phyloP scores from a whole-genome alignment of 2,113 vertebrate species.

The Dendropsophus ebraccatus region DNA sequence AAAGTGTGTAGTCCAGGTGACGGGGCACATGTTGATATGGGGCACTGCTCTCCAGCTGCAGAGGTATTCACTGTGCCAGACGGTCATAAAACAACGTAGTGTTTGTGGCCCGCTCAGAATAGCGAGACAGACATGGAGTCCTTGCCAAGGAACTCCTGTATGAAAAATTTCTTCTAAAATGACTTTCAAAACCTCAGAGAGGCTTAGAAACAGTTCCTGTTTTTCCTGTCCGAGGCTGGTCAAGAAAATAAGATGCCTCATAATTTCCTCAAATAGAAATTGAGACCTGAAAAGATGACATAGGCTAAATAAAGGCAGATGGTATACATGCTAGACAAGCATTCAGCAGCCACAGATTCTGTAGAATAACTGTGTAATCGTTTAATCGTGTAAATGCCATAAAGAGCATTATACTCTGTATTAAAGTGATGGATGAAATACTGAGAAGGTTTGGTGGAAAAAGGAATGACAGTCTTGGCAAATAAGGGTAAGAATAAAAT shows the following conservation, averaged over 20 bases:
- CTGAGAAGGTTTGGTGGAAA: neutral
- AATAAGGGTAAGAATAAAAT: neutral
- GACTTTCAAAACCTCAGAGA: constrained; percentile 42
- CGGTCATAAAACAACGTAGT: constrained; percentile 28
- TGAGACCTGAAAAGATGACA: neutral
- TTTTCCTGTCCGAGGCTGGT: constrained; percentile 25
- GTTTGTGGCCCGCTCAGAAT: constrained; percentile 32
- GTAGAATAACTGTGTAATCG: neutral
- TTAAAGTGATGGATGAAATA: neutral
- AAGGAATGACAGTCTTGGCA: neutral
- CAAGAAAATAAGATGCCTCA: constrained; percentile 42
- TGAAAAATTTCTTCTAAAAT: constrained; percentile 20
- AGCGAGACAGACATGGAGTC: constrained; percentile 41
- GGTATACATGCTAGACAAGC: neutral
- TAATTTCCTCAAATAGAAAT: constrained; percentile 53
- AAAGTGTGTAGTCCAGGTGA: constrained; percentile 18
- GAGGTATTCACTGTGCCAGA: constrained; percentile 35
- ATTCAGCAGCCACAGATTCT: neutral
- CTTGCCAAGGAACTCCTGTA: constrained; percentile 21
- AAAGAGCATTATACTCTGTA: neutral
- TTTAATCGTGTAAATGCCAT: neutral
- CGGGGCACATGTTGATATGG: neutral
- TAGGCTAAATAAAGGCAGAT: neutral
- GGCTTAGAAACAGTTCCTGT: constrained; percentile 39
- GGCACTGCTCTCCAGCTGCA: neutral